Percentiles rank a stretch among this genome's conserved stretches.
Evolutionary conservation across 2,797 vertebrate genomes (phyloP).

Genomic region (Poeciliopsis paucimaculata): DNA sequence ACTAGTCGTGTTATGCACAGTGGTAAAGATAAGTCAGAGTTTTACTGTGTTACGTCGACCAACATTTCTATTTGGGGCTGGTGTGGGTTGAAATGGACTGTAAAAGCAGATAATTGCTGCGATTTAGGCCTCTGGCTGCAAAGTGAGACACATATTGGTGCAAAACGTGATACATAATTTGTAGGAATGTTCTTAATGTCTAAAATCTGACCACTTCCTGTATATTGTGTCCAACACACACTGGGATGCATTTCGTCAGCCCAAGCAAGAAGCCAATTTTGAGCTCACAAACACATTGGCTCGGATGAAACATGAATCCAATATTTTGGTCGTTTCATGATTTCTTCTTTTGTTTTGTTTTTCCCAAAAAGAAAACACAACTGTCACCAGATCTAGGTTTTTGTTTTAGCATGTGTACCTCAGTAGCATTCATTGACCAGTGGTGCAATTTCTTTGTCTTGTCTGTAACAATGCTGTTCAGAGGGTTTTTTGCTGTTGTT

Average conservation of each 20-base stretch:
- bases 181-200: not conserved
- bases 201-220: not conserved
- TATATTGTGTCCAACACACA: not conserved
- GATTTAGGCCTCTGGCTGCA: not conserved
- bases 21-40: not conserved
- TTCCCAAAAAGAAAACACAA: not conserved
- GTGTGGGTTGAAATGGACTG: not conserved
- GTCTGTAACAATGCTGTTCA: conserved; percentile 14
- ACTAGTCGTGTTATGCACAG: not conserved
- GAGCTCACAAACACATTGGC: not conserved
- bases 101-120: not conserved
- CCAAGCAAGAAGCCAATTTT: not conserved
- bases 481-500: conserved; percentile 52
- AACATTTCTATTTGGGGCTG: not conserved
- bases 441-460: not conserved
- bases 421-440: conserved; percentile 11
- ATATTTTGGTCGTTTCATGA: conserved; percentile 11
- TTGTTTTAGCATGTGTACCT: conserved; percentile 13
- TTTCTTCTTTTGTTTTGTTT: not conserved
- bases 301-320: not conserved
- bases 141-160: not conserved
- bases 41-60: not conserved
- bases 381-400: not conserved
- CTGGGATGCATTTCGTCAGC: not conserved
- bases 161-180: not conserved